These are phyloP conservation scores for Larimichthys polyactis DNA, from an alignment of 2,113 vertebrate genomes.

Conservation along the genomic window DNA sequence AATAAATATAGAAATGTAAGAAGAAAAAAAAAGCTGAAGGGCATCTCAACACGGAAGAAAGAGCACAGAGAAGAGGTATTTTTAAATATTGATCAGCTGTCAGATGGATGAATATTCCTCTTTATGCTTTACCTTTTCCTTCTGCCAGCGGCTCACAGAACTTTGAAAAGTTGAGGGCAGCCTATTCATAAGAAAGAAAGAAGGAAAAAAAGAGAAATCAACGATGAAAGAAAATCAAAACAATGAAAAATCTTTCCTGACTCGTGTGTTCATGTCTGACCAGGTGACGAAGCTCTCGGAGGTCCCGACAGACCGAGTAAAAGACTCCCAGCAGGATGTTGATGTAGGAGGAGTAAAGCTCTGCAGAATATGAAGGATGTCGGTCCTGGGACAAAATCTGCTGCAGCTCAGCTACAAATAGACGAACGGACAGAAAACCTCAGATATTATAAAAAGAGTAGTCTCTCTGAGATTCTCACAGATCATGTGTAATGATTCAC, in stretches of 20 bases:
- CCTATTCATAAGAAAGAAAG: conserved; percentile 80
- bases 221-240: conserved; percentile 11
- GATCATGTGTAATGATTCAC: conserved; percentile 1
- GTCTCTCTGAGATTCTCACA: conserved; percentile 23
- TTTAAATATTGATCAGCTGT: conserved; percentile 39
- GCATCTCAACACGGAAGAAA: not conserved
- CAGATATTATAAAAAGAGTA: not conserved
- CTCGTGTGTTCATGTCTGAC: conserved; percentile 78
- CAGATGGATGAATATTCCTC: conserved; percentile 9
- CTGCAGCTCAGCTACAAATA: conserved; percentile 89
- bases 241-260: not conserved
- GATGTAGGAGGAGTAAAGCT: conserved; percentile 94
- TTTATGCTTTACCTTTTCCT: conserved; percentile 89
- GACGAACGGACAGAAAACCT: not conserved
- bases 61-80: not conserved
- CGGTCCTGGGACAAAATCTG: conserved; percentile 91
- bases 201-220: not conserved
- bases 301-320: conserved; percentile 94
- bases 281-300: conserved; percentile 95
- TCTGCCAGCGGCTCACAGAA: conserved; percentile 94
- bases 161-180: conserved; percentile 94
- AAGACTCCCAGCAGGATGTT: conserved; percentile 98
- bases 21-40: not conserved
- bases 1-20: not conserved
- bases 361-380: conserved; percentile 90